Conservation (phyloP, 2,888 invertebrate genomes). For the Peribatodes rhomboidaria region DNA sequence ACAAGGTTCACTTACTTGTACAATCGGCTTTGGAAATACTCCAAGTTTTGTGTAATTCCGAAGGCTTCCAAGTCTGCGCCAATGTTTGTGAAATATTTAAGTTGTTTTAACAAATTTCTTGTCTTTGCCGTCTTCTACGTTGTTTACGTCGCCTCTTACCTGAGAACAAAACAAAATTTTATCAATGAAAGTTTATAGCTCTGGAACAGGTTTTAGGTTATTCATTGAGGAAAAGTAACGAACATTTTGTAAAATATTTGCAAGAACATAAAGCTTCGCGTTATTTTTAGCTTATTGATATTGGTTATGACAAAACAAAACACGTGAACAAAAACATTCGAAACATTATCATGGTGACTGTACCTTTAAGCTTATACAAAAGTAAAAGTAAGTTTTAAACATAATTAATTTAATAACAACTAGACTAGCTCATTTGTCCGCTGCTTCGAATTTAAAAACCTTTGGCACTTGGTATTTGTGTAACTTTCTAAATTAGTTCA, state of each 20-base stretch:
- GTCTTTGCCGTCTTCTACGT: conserved; percentile 7
- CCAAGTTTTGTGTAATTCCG: conserved; percentile 46
- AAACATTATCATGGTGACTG: too few relatives aligned
- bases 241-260: too few relatives aligned
- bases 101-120: conserved; percentile 35
- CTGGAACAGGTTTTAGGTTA: neutral
- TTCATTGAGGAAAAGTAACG: neutral
- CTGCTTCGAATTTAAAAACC: too few relatives aligned
- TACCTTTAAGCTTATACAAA: too few relatives aligned
- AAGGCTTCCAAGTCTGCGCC: conserved; percentile 44
- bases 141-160: conserved; percentile 33
- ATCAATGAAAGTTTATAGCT: neutral
- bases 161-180: conserved; percentile 33
- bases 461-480: too few relatives aligned
- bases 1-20: conserved; percentile 43
- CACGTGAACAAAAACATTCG: too few relatives aligned
- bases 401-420: neutral
- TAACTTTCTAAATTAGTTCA: too few relatives aligned
- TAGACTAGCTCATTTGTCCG: too few relatives aligned
- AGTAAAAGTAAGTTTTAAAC: too few relatives aligned
- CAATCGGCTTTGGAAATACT: conserved; percentile 46
- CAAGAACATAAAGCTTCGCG: neutral
- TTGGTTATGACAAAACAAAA: too few relatives aligned
- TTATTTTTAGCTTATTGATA: neutral
- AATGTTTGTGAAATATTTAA: conserved; percentile 41